phyloP scores from a whole-genome alignment of 1,140 invertebrate species.

The Drosophila nikananu region DNA sequence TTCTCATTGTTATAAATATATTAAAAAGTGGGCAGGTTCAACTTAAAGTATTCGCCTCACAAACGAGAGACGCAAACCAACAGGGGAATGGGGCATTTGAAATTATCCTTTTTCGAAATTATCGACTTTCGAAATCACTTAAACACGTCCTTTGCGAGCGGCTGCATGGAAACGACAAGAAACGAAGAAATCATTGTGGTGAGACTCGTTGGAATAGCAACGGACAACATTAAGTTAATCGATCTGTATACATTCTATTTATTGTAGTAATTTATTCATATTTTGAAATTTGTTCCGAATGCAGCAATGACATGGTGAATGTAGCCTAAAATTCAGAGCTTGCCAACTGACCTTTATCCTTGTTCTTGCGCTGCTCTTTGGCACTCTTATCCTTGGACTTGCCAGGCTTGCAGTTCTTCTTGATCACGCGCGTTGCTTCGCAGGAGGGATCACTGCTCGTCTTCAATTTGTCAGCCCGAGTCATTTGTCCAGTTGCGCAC shows the following conservation, averaged over 20 bases:
- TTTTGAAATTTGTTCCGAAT: not conserved
- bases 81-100: slow-evolving; percentile 40
- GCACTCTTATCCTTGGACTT: slow-evolving; percentile 85
- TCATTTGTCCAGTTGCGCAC: slow-evolving; percentile 89
- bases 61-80: slow-evolving; percentile 53
- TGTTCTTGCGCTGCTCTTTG: slow-evolving; percentile 85
- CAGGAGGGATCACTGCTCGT: slow-evolving; percentile 90
- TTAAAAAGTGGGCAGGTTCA: slow-evolving; percentile 46
- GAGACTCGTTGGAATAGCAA: not conserved
- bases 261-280: not conserved
- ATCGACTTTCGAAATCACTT: slow-evolving; percentile 58
- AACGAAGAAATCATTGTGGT: not conserved
- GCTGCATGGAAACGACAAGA: slow-evolving; percentile 51
- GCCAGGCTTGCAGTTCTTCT: slow-evolving; percentile 90
- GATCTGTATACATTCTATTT: not conserved
- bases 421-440: slow-evolving; percentile 89
- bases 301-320: not conserved
- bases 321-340: slow-evolving; percentile 6
- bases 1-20: slow-evolving; percentile 42
- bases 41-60: slow-evolving; percentile 40
- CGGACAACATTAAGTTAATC: not conserved
- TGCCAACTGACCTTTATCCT: slow-evolving; percentile 77
- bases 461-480: slow-evolving; percentile 90
- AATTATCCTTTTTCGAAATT: slow-evolving; percentile 55
- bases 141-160: slow-evolving; percentile 82